Percentiles rank a stretch among this genome's conserved stretches.
Conservation (phyloP, 2,888 invertebrate species). For the Osmoderma eremita region DNA sequence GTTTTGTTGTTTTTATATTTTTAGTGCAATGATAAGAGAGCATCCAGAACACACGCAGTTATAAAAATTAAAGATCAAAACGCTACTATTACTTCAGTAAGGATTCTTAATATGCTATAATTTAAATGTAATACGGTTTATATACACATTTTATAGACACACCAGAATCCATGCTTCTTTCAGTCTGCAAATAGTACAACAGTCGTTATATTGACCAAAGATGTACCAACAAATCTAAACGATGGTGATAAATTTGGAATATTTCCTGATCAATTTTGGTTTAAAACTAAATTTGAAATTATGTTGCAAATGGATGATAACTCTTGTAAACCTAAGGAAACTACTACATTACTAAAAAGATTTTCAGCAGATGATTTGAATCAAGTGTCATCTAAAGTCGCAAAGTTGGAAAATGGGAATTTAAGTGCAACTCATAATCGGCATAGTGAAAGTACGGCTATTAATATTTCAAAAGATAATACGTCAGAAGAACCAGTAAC, state of each 20-base stretch:
- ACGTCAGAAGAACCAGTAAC: background rate
- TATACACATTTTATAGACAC: conserved; percentile 64
- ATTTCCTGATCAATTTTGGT: conserved; percentile 66
- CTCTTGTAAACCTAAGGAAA: too few species aligned
- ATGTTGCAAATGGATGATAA: conserved; percentile 53
- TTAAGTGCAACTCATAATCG: background rate
- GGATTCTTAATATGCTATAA: conserved; percentile 26
- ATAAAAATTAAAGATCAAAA: conserved; percentile 61
- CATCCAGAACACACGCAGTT: conserved; percentile 67
- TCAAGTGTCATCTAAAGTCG: background rate
- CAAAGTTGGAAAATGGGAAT: conserved; percentile 13
- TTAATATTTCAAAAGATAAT: background rate
- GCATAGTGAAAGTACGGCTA: background rate
- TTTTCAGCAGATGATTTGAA: background rate
- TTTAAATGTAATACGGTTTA: background rate
- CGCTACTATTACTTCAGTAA: conserved; percentile 64
- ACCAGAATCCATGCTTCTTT: conserved; percentile 68
- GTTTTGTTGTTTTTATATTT: conserved; percentile 27
- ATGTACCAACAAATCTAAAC: conserved; percentile 57
- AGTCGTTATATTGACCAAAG: conserved; percentile 60
- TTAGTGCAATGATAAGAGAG: conserved; percentile 66
- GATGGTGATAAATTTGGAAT: conserved; percentile 68
- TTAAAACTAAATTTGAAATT: conserved; percentile 51
- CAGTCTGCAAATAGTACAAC: conserved; percentile 55
- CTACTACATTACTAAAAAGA: background rate